These are phyloP conservation scores for Dascyllus trimaculatus DNA, from an alignment of 2,113 vertebrate genomes.

Conservation along the genomic window DNA sequence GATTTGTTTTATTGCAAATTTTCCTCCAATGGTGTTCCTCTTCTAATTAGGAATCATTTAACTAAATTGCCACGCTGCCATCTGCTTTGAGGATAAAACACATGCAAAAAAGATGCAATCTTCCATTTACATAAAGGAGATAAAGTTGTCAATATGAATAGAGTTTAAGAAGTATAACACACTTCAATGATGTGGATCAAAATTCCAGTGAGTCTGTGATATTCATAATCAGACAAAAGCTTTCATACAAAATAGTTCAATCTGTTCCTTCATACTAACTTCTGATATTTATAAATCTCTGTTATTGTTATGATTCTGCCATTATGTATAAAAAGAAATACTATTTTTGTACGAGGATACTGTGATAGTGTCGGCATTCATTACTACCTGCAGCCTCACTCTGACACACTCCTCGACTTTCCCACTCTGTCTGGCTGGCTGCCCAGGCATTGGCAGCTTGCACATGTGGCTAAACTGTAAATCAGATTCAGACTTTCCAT, in stretches of 20 bases:
- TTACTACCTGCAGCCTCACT: conserved; percentile 60
- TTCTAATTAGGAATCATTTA: conserved; percentile 75
- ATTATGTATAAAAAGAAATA: background rate
- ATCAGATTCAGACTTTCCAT: conserved; percentile 83
- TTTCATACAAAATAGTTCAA: background rate
- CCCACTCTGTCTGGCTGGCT: conserved; percentile 61
- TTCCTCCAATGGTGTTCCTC: conserved; percentile 53
- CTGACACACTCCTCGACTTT: conserved; percentile 50
- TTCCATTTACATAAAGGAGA: conserved; percentile 56
- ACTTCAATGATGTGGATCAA: conserved; percentile 12
- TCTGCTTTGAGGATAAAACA: conserved; percentile 75
- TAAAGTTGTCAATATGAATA: conserved; percentile 50
- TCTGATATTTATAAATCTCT: conserved; percentile 5
- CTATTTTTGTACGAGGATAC: conserved; percentile 7
- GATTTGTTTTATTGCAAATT: conserved; percentile 55
- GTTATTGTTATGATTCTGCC: conserved; percentile 1
- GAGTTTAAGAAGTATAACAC: conserved; percentile 26
- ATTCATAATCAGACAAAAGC: conserved; percentile 33
- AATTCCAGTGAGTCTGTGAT: conserved; percentile 2
- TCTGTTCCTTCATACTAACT: background rate
- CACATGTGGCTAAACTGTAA: conserved; percentile 79
- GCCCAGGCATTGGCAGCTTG: conserved; percentile 74
- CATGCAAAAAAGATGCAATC: conserved; percentile 66
- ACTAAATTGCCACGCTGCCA: conserved; percentile 73
- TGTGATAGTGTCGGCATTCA: conserved; percentile 31